Percentiles rank a stretch among this genome's conserved stretches.
These are phyloP conservation scores for Xanthorhoe designata DNA, from an alignment of 2,888 invertebrate genomes.

Conservation along the genomic window DNA sequence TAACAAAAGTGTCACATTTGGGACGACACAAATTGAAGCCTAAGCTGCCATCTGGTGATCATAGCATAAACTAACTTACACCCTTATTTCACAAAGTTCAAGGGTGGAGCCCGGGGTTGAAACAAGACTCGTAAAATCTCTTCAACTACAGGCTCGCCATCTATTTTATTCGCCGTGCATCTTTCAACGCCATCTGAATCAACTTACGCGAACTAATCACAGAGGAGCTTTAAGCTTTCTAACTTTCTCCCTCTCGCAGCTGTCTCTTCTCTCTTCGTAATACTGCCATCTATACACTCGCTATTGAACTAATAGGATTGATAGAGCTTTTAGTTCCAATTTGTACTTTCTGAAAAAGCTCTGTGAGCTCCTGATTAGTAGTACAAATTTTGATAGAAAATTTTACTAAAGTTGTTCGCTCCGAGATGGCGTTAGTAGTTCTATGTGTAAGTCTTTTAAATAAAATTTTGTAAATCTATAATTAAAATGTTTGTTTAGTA, in stretches of 20 bases:
- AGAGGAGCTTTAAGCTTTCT: conserved; percentile 12
- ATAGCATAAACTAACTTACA: background rate
- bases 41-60: conserved; percentile 15
- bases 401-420: background rate
- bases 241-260: background rate
- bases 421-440: background rate
- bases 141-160: background rate
- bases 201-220: conserved; percentile 1
- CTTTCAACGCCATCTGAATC: conserved; percentile 18
- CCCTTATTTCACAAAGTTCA: background rate
- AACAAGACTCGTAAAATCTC: no score
- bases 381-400: background rate
- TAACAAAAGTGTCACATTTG: no score
- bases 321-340: background rate
- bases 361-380: background rate
- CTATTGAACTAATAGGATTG: conserved; percentile 14
- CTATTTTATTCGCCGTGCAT: background rate
- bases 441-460: no score
- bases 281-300: conserved; percentile 21
- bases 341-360: background rate
- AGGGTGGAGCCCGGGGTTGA: background rate
- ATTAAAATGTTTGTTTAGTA: no score
- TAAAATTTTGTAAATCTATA: no score
- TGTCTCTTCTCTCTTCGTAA: background rate
- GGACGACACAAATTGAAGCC: background rate